Conservation (phyloP, 2,797 vertebrate species). For the Melanotaenia trifasciata region DNA sequence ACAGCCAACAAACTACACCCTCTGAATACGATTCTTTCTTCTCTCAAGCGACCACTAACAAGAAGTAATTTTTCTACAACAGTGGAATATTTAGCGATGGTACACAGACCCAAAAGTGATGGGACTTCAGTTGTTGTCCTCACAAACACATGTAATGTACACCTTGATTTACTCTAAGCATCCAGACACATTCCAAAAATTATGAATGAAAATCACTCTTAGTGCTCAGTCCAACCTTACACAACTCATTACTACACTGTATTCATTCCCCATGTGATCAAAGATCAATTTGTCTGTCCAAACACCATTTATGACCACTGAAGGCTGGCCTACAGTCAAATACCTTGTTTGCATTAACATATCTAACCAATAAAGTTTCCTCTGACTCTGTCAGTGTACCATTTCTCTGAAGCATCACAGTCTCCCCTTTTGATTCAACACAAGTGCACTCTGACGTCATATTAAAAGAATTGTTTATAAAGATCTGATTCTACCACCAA, state of each 20-base stretch:
- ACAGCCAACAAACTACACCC: slow-evolving; percentile 11
- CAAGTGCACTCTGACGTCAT: slow-evolving; percentile 1
- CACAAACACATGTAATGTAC: background rate
- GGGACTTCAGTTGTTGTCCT: background rate
- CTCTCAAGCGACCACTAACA: slow-evolving; percentile 1
- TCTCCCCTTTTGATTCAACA: slow-evolving; percentile 27
- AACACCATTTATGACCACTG: background rate
- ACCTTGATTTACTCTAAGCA: background rate
- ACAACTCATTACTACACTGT: background rate
- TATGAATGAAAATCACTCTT: background rate
- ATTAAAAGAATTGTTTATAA: slow-evolving; percentile 18
- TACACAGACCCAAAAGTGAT: background rate
- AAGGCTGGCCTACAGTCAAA: background rate
- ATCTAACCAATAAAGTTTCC: background rate
- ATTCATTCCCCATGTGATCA: background rate
- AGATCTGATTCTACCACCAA: slow-evolving; percentile 20
- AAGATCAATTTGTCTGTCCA: background rate
- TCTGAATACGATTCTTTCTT: background rate
- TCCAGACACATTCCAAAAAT: background rate
- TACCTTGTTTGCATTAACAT: background rate
- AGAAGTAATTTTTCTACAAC: background rate
- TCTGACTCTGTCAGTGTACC: background rate
- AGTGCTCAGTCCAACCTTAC: background rate
- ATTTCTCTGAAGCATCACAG: slow-evolving; percentile 22
- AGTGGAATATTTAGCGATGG: background rate